Evolutionary conservation across 2,888 invertebrate species (phyloP).

Genomic region (Carpatolechia fugitivella): DNA sequence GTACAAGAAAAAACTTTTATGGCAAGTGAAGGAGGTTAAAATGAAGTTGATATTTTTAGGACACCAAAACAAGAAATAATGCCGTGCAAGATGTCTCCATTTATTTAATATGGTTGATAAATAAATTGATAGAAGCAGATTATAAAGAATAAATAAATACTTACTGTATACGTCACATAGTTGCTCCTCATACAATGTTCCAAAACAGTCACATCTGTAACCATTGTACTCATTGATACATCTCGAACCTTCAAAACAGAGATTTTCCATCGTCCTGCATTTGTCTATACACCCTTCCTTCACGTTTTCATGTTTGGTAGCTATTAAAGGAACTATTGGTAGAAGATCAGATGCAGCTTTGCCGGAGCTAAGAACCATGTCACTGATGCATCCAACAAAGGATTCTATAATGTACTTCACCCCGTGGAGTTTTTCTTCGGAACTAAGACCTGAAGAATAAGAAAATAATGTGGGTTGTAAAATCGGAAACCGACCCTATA

Average conservation of each 20-base stretch:
- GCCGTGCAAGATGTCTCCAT: too few relatives aligned
- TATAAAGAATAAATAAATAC: conserved; percentile 54
- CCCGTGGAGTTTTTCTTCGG: conserved; percentile 92
- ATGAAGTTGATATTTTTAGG: too few relatives aligned
- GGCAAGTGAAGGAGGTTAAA: too few relatives aligned
- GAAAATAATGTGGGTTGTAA: neutral
- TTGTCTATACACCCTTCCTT: conserved; percentile 93
- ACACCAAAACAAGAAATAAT: too few relatives aligned
- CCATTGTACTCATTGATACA: conserved; percentile 96
- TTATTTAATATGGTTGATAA: too few relatives aligned
- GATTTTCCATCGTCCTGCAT: conserved; percentile 88
- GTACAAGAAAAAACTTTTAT: neutral
- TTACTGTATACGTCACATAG: conserved; percentile 95
- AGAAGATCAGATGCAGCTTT: conserved; percentile 90
- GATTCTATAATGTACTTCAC: conserved; percentile 96
- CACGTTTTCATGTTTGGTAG: conserved; percentile 93
- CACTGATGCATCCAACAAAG: conserved; percentile 94
- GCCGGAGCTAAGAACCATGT: conserved; percentile 91
- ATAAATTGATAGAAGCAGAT: too few relatives aligned
- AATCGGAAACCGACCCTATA: too few relatives aligned
- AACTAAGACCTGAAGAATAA: conserved; percentile 84
- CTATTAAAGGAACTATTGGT: conserved; percentile 89
- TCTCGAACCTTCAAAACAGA: conserved; percentile 91
- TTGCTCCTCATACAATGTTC: conserved; percentile 94
- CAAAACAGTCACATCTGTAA: conserved; percentile 95